Evolutionary conservation across 2,797 vertebrate species (phyloP), one percentile per base, ranked within the genome.

Genomic region (Sebastolobus alascanus): DNA sequence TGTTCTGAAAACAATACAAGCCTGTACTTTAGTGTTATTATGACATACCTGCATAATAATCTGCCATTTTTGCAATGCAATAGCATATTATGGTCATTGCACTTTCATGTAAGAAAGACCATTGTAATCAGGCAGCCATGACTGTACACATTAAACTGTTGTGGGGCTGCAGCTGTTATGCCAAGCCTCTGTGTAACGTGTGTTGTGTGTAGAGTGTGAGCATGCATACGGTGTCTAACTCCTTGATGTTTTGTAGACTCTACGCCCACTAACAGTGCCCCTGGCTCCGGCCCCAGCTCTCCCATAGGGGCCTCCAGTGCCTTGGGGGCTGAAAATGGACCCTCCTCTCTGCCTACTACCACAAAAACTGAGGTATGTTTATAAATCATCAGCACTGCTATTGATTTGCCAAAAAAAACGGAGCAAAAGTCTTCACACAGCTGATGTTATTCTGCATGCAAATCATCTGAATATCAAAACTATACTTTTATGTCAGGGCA

Each of bases 271-370:
- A 98, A 96, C 95, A 97, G 96, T 89, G 97, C 97, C 80, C 97
- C 98, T 75, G 98, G 97, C 70, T 99, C 98, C 13, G 98, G 97
- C 81, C 97, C 98, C 87, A 98, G 98, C 93, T 99, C 99, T 80
- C 99, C 99, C 83, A 99, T 97, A 81, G 98, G 98, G 84, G 97
- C 96, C 78, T 97, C 96, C 6, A 95, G 96, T 94, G 96, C 96
- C 94, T 96, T 96, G 86, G 94, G 97, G 87, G 90, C 96, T 89
- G 98, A 99, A 95, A 99, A 96, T 12, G 98, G 98, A 91, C 95
- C 95, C 73, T 96, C 97, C 0, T 96, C 96, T 87, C 93, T 98
- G 88, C 96, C 97, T 77, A 94, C 97, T 43, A 96, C 94, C 81
- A 96, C 97, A 93, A 97, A 97, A 87, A 94, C 97, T 25, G 98